Base-by-base conservation (phyloP, 2,888 invertebrate genomes). In the Pandemis corylana region DNA sequence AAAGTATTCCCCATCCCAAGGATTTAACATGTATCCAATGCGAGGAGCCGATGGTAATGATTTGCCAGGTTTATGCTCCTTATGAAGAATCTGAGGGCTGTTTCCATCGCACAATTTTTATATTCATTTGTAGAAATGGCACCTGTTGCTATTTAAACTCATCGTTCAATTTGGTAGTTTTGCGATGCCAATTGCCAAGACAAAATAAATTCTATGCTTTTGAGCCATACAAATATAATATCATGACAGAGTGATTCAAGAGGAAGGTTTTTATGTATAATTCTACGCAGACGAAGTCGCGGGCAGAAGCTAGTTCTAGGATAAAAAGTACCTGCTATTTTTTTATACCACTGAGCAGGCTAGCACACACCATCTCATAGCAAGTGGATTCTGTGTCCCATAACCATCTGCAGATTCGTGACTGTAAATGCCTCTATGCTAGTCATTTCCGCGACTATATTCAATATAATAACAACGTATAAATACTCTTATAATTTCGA, bases 61-160 rank as follows among this genome's bases (percentile, higher is more conserved):
- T 99, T 36, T 96, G 98, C 79, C 99, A 99, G 95, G 92, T 99
- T 42, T 99, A 99, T 92, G 98, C 98, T 7, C 98, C 99, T 0
- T 95, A 95, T 80, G 97, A 97, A 79, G 96, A 97, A 67, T 93
- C 94, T 5, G 87, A 88, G 7, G 89, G 95, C 20, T 96, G 96
- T 80, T 99, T 99, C 90, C 99, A 99, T 90, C 95, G 99, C 65
- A 97, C 97, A 0, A 85, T 99, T 75, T 99, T 96, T 87, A 86
- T 99, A 42, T 99, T 99, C 87, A 91, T 98, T 53, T 99, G 99
- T 85, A 95, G 95, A 76, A 96, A 97, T 85, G 91, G 95, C 5
- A 85, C 93, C 3, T 99, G 99, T 85, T 97, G 96, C 83, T 89
- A 92, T 80, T 81, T 85, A 81, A 93, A 92, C 78, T 80, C 79